Percentiles rank a stretch among this genome's conserved stretches.
phyloP scores from a whole-genome alignment of 1,140 invertebrate species.

The Penaeus indicus region DNA sequence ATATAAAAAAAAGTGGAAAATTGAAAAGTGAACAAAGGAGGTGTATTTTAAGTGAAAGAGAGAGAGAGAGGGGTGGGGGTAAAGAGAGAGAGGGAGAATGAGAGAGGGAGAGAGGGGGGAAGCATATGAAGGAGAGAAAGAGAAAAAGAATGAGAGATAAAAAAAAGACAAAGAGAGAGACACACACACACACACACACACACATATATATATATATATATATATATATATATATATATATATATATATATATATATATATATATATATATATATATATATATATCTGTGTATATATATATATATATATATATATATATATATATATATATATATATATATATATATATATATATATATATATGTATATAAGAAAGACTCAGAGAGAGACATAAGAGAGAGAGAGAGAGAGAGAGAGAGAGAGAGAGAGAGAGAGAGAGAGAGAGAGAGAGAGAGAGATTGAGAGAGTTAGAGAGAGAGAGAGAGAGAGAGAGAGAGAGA shows the following conservation, averaged over 20 bases:
- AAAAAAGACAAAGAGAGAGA: neutral
- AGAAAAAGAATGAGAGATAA: neutral
- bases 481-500: too few species aligned
- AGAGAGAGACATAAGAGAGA: too few species aligned
- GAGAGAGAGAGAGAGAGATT: too few species aligned
- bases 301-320: conserved; percentile 13
- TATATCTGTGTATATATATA: neutral
- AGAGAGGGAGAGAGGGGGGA: neutral
- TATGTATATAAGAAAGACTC: too few species aligned
- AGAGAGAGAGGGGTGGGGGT: neutral
- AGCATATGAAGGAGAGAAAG: conserved; percentile 8
- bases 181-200: neutral
- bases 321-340: conserved; percentile 1
- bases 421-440: too few species aligned
- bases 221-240: conserved; percentile 22
- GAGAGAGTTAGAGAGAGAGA: too few species aligned
- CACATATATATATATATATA: neutral
- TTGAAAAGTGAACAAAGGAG: neutral
- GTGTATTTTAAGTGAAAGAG: neutral
- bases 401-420: too few species aligned
- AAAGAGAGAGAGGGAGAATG: neutral
- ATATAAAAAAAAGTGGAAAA: neutral
- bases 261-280: conserved; percentile 15
- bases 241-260: conserved; percentile 19
- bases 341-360: neutral